phyloP scores from a whole-genome alignment of 1,140 invertebrate genomes.

The Drosophila bocqueti region DNA sequence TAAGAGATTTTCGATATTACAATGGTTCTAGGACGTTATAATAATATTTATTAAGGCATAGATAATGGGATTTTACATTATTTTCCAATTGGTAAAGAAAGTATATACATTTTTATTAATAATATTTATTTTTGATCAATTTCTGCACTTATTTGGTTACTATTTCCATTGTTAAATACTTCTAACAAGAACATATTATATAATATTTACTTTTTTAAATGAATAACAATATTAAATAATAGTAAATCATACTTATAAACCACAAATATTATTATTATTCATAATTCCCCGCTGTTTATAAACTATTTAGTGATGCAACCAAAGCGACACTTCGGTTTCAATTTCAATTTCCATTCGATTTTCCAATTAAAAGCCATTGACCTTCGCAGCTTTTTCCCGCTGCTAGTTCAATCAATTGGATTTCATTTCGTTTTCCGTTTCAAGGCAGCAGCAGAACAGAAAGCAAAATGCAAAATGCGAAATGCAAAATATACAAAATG shows the following conservation, averaged over 20 bases:
- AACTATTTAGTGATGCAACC: neutral
- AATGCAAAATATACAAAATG: conserved; percentile 18
- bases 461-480: conserved; percentile 26
- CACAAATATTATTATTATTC: neutral
- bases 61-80: too few species aligned
- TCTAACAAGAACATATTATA: too few species aligned
- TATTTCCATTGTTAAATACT: too few species aligned
- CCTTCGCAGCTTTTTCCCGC: conserved; percentile 41
- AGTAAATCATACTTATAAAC: neutral
- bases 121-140: too few species aligned
- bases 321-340: conserved; percentile 10
- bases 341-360: conserved; percentile 22
- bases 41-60: too few species aligned
- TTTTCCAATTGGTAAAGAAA: too few species aligned
- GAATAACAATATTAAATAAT: neutral
- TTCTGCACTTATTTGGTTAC: too few species aligned
- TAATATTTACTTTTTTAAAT: neutral
- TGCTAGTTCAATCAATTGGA: conserved; percentile 55
- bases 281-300: neutral
- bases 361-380: conserved; percentile 66
- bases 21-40: neutral
- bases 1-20: neutral
- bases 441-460: conserved; percentile 30
- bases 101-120: too few species aligned
- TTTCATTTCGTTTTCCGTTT: conserved; percentile 65